Conservation (phyloP, 2,797 vertebrate genomes). For the Artibeus jamaicensis region DNA sequence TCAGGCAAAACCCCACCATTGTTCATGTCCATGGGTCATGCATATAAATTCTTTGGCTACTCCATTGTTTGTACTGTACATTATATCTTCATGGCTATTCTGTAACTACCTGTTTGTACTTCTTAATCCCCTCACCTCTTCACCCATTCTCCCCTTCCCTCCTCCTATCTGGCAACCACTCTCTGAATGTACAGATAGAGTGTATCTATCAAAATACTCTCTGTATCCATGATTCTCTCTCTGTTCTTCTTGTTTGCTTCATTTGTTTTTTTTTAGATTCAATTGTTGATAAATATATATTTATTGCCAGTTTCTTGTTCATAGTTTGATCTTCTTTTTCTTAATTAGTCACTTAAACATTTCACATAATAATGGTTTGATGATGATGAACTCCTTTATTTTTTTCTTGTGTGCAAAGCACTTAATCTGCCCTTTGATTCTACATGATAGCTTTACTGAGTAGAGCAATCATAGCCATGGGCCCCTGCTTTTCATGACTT, state of each 20-base stretch:
- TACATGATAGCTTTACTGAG: not conserved
- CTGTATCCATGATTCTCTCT: not conserved
- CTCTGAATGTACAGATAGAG: no score
- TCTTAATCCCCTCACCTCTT: not conserved
- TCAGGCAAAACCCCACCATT: not conserved
- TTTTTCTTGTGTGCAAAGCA: not conserved
- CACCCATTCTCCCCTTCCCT: not conserved
- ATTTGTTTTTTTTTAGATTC: not conserved
- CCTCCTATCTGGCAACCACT: not conserved
- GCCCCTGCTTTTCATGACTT: not conserved
- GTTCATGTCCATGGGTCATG: not conserved
- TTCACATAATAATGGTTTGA: not conserved
- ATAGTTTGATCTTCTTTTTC: not conserved
- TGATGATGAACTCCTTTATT: not conserved
- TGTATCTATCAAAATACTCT: not conserved
- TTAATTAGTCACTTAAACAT: not conserved
- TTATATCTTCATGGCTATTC: not conserved
- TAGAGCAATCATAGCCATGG: not conserved
- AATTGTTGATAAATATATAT: not conserved
- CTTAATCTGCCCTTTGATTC: not conserved
- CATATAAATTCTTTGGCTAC: not conserved
- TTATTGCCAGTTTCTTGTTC: not conserved
- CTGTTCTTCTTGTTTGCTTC: not conserved
- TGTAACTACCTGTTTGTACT: not conserved
- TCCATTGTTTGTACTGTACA: not conserved